A percentile compares a stretch with the other conserved stretches of the same genome.
Conservation (phyloP, 2,888 invertebrate genomes). For the Volucella zonaria region DNA sequence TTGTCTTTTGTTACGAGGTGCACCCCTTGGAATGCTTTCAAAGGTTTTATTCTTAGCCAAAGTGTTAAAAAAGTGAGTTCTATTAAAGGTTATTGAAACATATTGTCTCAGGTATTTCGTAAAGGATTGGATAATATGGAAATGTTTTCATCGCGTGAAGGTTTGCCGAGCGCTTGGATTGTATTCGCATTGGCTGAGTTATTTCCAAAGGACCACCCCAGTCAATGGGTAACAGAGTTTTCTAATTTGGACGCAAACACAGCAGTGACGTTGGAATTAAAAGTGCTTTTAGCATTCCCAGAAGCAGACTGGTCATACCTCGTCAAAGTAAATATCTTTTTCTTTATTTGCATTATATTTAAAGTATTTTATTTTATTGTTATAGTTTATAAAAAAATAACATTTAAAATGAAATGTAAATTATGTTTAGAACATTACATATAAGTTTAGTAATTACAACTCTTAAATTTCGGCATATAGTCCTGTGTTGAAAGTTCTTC, state of each 20-base stretch:
- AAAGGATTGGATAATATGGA: constrained; percentile 85
- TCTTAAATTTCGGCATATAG: too few relatives aligned
- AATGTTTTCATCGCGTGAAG: constrained; percentile 84
- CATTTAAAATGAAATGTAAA: too few relatives aligned
- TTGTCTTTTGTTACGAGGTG: constrained; percentile 89
- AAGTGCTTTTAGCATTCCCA: constrained; percentile 89
- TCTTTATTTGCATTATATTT: not conserved
- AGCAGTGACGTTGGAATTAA: constrained; percentile 87
- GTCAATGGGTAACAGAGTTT: constrained; percentile 81
- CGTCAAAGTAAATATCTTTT: constrained; percentile 85
- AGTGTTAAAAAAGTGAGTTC: not conserved
- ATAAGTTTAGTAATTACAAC: too few relatives aligned
- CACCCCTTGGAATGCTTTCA: constrained; percentile 89
- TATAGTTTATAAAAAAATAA: not conserved
- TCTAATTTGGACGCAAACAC: constrained; percentile 85
- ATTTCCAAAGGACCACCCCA: constrained; percentile 83
- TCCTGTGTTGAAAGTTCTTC: too few relatives aligned
- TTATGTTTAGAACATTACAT: too few relatives aligned
- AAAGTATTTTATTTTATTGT: not conserved
- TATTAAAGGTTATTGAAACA: not conserved
- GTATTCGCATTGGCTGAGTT: constrained; percentile 87
- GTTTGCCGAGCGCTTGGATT: constrained; percentile 87
- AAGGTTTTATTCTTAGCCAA: constrained; percentile 84
- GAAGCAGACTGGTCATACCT: constrained; percentile 90
- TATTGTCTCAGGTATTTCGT: constrained; percentile 82